A percentile compares a stretch with the other conserved stretches of the same genome.
Conservation (phyloP, 1,140 invertebrate genomes). For the Panagrolaimus sp. region DNA sequence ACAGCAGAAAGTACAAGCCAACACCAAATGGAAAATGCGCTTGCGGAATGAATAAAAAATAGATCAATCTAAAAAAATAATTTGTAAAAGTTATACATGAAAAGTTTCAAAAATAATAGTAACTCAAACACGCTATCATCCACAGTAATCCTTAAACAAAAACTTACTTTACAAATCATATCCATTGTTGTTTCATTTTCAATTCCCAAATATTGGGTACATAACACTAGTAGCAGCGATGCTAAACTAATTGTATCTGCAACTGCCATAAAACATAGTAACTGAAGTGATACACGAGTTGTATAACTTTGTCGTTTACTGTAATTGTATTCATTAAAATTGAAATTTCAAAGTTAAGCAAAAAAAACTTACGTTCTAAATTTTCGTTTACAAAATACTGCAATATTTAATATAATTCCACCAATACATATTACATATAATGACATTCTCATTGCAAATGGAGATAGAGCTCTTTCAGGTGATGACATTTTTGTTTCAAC, state of each 20-base stretch:
- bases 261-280: conserved; percentile 38
- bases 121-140: too few species aligned
- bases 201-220: conserved; percentile 33
- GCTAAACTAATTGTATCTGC: conserved; percentile 32
- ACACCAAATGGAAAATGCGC: conserved; percentile 38
- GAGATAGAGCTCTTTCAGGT: not conserved
- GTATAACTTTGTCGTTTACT: conserved; percentile 30
- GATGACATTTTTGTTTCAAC: not conserved
- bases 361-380: conserved; percentile 13
- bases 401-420: conserved; percentile 34
- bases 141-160: not conserved
- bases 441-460: conserved; percentile 16
- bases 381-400: conserved; percentile 29
- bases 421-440: conserved; percentile 35
- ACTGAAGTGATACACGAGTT: conserved; percentile 23
- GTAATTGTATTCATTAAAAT: conserved; percentile 10
- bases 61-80: conserved; percentile 41
- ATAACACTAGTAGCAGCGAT: conserved; percentile 25
- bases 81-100: too few species aligned
- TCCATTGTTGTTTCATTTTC: conserved; percentile 19
- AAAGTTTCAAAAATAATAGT: not conserved
- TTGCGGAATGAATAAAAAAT: conserved; percentile 38
- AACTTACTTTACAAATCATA: conserved; percentile 31
- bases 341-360: conserved; percentile 17
- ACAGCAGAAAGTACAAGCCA: conserved; percentile 32